These are phyloP conservation scores for Ctenopoma kingsleyae DNA, from an alignment of 2,797 vertebrate species.

Conservation along the genomic window DNA sequence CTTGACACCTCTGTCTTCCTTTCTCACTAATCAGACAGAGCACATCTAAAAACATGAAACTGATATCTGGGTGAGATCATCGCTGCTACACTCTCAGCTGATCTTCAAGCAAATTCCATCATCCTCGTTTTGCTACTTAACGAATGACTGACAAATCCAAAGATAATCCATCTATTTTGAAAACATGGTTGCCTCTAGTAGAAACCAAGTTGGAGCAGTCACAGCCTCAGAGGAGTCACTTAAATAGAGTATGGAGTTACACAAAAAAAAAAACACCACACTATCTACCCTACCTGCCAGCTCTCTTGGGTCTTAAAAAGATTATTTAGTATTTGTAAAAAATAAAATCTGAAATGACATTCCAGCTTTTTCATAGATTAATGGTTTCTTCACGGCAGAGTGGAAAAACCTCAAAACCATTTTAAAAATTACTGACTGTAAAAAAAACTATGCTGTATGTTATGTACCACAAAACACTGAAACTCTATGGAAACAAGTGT, in stretches of 20 bases:
- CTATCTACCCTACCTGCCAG: constrained; percentile 43
- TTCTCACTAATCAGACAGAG: constrained; percentile 58
- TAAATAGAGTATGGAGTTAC: constrained; percentile 70
- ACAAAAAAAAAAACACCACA: constrained; percentile 49
- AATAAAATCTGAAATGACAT: constrained; percentile 36
- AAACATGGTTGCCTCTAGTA: constrained; percentile 71
- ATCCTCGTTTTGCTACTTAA: constrained; percentile 76
- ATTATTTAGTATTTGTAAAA: constrained; percentile 50
- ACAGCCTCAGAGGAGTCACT: constrained; percentile 53
- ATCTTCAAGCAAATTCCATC: constrained; percentile 69
- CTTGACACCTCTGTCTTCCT: constrained; percentile 39
- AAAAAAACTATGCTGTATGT: constrained; percentile 26
- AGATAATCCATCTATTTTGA: constrained; percentile 83
- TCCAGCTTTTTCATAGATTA: constrained; percentile 31
- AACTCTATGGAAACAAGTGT: constrained; percentile 46
- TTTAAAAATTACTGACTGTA: constrained; percentile 15
- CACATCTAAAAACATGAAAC: constrained; percentile 69
- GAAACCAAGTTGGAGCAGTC: constrained; percentile 56
- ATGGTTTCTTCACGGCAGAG: constrained; percentile 17
- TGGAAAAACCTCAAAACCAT: constrained; percentile 25
- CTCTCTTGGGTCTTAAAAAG: constrained; percentile 31
- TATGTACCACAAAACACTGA: constrained; percentile 37
- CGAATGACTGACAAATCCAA: constrained; percentile 82
- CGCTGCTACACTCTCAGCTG: constrained; percentile 52
- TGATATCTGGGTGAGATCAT: constrained; percentile 74